A percentile compares a stretch with the other conserved stretches of the same genome.
These are phyloP conservation scores for Hololepta plana DNA, from an alignment of 2,888 invertebrate genomes.

Conservation along the genomic window DNA sequence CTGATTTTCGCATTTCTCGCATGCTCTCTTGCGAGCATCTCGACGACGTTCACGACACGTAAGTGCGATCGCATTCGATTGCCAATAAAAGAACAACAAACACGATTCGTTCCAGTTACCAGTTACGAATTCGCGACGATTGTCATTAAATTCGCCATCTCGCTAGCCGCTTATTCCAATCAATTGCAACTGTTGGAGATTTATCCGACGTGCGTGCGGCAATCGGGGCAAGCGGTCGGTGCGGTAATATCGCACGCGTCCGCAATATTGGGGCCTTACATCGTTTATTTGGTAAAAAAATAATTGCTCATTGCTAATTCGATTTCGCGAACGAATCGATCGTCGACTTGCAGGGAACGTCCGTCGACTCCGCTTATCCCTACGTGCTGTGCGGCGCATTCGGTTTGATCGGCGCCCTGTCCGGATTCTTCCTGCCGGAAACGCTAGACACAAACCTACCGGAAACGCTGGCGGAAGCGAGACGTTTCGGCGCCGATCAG, in stretches of 20 bases:
- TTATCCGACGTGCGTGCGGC: constrained; percentile 46
- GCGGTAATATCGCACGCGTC: constrained; percentile 35
- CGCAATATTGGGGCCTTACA: constrained; percentile 38
- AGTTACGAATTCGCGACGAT: no score
- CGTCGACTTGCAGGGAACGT: constrained; percentile 13
- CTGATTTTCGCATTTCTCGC: no score
- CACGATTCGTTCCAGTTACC: no score
- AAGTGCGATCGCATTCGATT: no score
- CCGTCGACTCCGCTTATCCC: constrained; percentile 9
- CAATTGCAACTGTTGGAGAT: constrained; percentile 44
- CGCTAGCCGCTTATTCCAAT: constrained; percentile 36
- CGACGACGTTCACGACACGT: no score
- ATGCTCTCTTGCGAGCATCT: no score
- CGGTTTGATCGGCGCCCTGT: constrained; percentile 28
- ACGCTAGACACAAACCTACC: constrained; percentile 42
- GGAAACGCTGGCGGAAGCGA: constrained; percentile 42
- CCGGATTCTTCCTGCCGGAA: constrained; percentile 38
- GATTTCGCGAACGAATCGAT: no score
- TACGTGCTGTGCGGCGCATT: constrained; percentile 25
- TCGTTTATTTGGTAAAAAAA: constrained; percentile 36
- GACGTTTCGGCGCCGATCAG: constrained; percentile 29
- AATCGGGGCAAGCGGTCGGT: constrained; percentile 43
- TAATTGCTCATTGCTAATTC: no score
- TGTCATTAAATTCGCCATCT: constrained; percentile 35
- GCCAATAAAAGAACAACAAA: no score